Base-by-base conservation (phyloP, 2,797 vertebrate genomes). In the Anabacerthia variegaticeps region DNA sequence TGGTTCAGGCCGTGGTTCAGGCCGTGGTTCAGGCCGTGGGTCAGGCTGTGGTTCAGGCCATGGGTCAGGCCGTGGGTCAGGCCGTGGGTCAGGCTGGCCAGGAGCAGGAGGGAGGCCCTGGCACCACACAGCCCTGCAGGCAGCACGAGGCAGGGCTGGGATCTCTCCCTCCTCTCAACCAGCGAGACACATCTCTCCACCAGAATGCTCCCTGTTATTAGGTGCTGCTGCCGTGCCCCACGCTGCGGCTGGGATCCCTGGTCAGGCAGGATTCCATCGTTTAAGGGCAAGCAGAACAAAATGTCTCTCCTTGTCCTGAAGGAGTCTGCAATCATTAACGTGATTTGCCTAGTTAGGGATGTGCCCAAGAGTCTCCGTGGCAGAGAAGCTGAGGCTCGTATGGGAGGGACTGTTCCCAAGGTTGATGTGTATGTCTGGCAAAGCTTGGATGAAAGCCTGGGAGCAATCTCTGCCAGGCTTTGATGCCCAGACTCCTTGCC, bases 281-380 rank as follows among this genome's bases (percentile, higher is more conserved):
- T 88, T 73, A 63, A 95, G 81, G 91, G 82, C 84, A 75, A 75
- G 61, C 44, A 36, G 87, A 89, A 93, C 72, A 88, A 62, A 96
- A 94, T 51, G 75, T 87, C 85, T 85, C 75, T 72, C 52, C 78
- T 68, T 61, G 52, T 92, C 77, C 79, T 17, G 30, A 34, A 93
- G 83, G 58, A 85, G 49, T 20, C 51, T 68, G 79, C 82, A 84
- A 41, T 82, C 80, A 83, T 55, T 65, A 61, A 27, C 1, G 2
- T 81, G 72, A 92, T 94, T 96, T 96, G 91, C 74, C 51, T 92
- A 32, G 58, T 88, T 91, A 52, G 51, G 58, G 20, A 37, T 78
- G 43, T 91, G 80, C 71, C 65, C 34, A 23, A 52, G 51, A 85
- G 43, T 34, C 61, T 88, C 27, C 71, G 49, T 77, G 66, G 74